Base-by-base conservation (phyloP, 2,113 vertebrate genomes). In the Proteles cristata region DNA sequence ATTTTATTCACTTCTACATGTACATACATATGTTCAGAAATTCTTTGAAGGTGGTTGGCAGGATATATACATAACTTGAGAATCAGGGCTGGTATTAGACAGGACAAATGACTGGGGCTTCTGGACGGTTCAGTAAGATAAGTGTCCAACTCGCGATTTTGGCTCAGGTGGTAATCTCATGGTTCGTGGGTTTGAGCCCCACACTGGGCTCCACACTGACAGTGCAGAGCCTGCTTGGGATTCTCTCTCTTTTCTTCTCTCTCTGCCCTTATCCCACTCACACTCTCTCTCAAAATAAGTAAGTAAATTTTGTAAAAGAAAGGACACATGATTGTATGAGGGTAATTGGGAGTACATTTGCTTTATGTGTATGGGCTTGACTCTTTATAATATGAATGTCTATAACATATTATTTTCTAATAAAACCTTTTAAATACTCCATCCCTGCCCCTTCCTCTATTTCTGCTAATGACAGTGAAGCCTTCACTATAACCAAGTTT, bases 301-400 rank as follows among this genome's bases (percentile, higher is more conserved):
- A 61, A 21, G 23, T 61, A 23, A 61, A 61, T 21, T 61, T 61
- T 61, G 58, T 23, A 61, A 61, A 61, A 21, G 33, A n/a, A 65
- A 81, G 10, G 25, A 79, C 3, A 69, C 1, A 3, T 4, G 15
- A 55, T 0, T 35, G 17, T 10, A 14, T 43, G 0, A 35, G 26
- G 43, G n/a, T 50, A 50, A 39, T 1, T 0, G 23, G 19, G 69
- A 81, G 74, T 31, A 31, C 21, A 53, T 94, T 31, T 68, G 53
- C 63, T 69, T 69, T 31, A 19, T 33, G 17, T 26, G 11, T 25
- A 61, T 58, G 80, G 80, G 53, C 53, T 63, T 93, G 16, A 83
- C 28, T 73, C 95, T 90, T 94, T 65, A 69, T 53, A 66, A 31
- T 7, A 48, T 31, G 50, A 73, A 11, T 81, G 23, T 63, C 88